Percentiles rank a stretch among this genome's conserved stretches.
phyloP scores from a whole-genome alignment of 2,113 vertebrate species.

The Cynopterus brachyotis region DNA sequence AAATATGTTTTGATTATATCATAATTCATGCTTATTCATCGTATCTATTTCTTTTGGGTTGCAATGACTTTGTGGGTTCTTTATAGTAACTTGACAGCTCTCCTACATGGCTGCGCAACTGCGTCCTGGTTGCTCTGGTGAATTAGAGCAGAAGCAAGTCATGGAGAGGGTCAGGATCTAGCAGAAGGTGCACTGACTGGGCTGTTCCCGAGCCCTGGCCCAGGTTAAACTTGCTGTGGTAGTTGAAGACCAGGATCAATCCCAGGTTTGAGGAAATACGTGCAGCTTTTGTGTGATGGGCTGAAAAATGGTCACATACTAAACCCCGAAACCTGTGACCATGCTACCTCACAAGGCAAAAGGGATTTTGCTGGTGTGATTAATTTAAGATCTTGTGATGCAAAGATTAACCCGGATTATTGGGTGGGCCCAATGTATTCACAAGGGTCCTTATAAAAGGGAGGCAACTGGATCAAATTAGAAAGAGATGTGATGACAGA shows the following conservation, averaged over 20 bases:
- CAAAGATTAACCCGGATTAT: not conserved
- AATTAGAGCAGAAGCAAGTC: not conserved
- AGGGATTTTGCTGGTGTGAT: not conserved
- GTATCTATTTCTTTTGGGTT: not conserved
- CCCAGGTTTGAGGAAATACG: not conserved
- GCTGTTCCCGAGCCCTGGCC: not conserved
- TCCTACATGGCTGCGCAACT: not conserved
- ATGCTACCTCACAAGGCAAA: not conserved
- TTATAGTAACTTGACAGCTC: not conserved
- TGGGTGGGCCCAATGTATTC: not conserved
- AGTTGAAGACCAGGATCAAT: not conserved
- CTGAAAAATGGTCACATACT: not conserved
- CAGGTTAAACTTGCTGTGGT: not conserved
- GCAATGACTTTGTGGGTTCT: not conserved
- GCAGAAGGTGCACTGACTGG: not conserved
- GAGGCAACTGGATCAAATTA: not conserved
- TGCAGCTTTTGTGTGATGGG: not conserved
- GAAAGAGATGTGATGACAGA: not conserved
- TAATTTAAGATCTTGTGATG: not conserved
- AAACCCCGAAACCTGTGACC: not conserved
- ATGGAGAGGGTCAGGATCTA: accelerated
- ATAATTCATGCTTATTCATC: not conserved
- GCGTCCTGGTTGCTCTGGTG: not conserved
- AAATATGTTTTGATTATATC: not conserved
- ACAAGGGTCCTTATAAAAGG: not conserved